Evolutionary conservation across 2,113 vertebrate genomes (phyloP), one percentile per base, ranked within the genome.

Genomic region (Ceratotherium simum): DNA sequence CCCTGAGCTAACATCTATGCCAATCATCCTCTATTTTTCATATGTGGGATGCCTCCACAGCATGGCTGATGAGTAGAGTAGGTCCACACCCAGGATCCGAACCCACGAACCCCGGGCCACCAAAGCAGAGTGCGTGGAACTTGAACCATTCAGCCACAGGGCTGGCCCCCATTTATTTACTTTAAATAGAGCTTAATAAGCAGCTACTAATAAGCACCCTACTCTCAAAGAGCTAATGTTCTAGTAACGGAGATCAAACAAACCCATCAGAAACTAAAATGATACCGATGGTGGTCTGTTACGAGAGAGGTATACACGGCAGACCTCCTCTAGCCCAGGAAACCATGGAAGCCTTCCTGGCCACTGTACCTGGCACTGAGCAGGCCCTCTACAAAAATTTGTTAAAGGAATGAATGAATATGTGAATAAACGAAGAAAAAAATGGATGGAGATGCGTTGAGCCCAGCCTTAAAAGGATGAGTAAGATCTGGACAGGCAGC

Each of bases 121-220:
- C 48, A 48, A 48, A 48, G 48, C 48, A 48, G 48, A 48, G 48
- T 48, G 48, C 48, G 2, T 48, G 48, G 11, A 48, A 48, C 48
- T 48, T 48, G 48, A 48, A 48, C 48, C 8, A 48, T 10, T 48
- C 48, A 10, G 48, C 48, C 48, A 48, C 10, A 2, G 48, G 48
- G 48, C 48, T 11, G 11, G 48, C 48, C 48, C 48, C 48, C 8
- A 48, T 36, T 56, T 25, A 36, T 54, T 90, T 51, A 86, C 64
- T 85, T 86, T 90, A 51, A 87, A 87, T 51, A 73, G 58, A 75
- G 54, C 16, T 31, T 39, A 87, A 42, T 33, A 94, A 79, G 33
- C 4, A 11, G 13, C 48, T 70, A 18, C 17, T 67, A 90, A 29
- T n/a, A 87, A 46, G 7, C 42, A 83, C 17, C 21, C 72, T 65